Evolutionary conservation across 2,888 invertebrate genomes (phyloP).

Genomic region (Drosophila testacea): DNA sequence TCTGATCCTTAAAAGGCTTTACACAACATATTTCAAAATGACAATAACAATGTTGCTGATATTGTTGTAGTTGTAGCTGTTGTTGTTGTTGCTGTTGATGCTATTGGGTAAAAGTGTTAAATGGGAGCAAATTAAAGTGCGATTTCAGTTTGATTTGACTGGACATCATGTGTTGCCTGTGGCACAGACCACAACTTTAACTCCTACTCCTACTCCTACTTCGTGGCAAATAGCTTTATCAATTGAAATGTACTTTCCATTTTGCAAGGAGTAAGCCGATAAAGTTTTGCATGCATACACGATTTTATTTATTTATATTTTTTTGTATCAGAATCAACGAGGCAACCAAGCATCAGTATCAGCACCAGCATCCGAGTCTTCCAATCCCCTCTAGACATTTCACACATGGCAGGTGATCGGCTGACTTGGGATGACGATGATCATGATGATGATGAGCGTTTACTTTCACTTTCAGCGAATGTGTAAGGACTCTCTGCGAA

Average conservation of each 20-base stretch:
- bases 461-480: slow-evolving; percentile 60
- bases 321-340: slow-evolving; percentile 33
- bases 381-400: slow-evolving; percentile 58
- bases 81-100: slow-evolving; percentile 18
- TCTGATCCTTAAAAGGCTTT: slow-evolving; percentile 73
- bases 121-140: slow-evolving; percentile 63
- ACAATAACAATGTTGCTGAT: slow-evolving; percentile 30
- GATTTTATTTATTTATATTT: background rate
- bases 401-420: slow-evolving; percentile 55
- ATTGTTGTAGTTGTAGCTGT: slow-evolving; percentile 23
- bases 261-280: slow-evolving; percentile 31
- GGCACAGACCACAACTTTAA: slow-evolving; percentile 7
- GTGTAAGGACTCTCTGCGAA: slow-evolving; percentile 55
- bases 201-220: slow-evolving; percentile 2
- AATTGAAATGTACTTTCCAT: slow-evolving; percentile 55
- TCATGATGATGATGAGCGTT: slow-evolving; percentile 47
- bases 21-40: slow-evolving; percentile 58
- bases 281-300: slow-evolving; percentile 14
- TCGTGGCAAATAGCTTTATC: slow-evolving; percentile 64
- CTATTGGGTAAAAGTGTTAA: slow-evolving; percentile 67
- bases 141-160: slow-evolving; percentile 41
- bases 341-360: slow-evolving; percentile 16
- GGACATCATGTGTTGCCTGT: slow-evolving; percentile 54
- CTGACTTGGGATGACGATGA: slow-evolving; percentile 9
- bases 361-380: slow-evolving; percentile 21